Percentiles rank a stretch among this genome's conserved stretches.
Evolutionary conservation across 2,113 vertebrate genomes (phyloP).

Genomic region (Bujurquina vittata): DNA sequence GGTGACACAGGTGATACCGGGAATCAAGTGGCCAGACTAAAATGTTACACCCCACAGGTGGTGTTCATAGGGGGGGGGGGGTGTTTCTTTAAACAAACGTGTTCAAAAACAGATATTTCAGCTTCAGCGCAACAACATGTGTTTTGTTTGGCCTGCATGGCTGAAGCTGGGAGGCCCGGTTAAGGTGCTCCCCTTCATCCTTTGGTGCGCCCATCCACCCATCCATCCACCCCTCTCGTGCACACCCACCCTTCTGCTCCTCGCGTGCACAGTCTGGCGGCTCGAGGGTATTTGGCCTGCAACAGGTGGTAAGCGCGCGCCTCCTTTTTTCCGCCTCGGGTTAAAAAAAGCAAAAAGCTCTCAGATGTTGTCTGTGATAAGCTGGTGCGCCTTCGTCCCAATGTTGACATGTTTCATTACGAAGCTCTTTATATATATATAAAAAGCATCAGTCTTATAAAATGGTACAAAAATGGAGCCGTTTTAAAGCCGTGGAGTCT

Average conservation of each 20-base stretch:
- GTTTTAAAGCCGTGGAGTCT: neutral
- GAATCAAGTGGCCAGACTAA: slow-evolving; percentile 18
- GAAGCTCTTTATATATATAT: neutral
- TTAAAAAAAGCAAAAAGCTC: slow-evolving; percentile 20
- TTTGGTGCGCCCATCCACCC: slow-evolving; percentile 4
- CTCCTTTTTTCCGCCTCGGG: slow-evolving; percentile 42
- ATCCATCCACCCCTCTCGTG: neutral
- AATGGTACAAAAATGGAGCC: neutral
- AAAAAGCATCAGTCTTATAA: neutral
- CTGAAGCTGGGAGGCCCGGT: slow-evolving; percentile 8
- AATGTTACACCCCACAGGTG: slow-evolving; percentile 9
- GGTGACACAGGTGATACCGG: neutral
- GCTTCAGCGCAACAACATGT: slow-evolving; percentile 20
- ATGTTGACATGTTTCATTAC: slow-evolving; percentile 2
- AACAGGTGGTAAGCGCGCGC: slow-evolving; percentile 83
- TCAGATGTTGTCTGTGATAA: slow-evolving; percentile 71
- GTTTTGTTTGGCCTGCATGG: slow-evolving; percentile 23
- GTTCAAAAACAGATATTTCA: neutral
- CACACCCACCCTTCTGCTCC: slow-evolving; percentile 41
- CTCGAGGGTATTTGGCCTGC: slow-evolving; percentile 76
- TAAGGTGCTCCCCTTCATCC: slow-evolving; percentile 22
- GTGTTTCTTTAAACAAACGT: neutral
- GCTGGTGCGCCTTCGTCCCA: slow-evolving; percentile 17
- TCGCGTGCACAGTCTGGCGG: slow-evolving; percentile 65
- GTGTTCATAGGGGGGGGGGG: neutral